Percentiles rank a stretch among this genome's conserved stretches.
Conservation (phyloP, 53 echinoderm and acorn worm species). For the Arbacia lixula region DNA sequence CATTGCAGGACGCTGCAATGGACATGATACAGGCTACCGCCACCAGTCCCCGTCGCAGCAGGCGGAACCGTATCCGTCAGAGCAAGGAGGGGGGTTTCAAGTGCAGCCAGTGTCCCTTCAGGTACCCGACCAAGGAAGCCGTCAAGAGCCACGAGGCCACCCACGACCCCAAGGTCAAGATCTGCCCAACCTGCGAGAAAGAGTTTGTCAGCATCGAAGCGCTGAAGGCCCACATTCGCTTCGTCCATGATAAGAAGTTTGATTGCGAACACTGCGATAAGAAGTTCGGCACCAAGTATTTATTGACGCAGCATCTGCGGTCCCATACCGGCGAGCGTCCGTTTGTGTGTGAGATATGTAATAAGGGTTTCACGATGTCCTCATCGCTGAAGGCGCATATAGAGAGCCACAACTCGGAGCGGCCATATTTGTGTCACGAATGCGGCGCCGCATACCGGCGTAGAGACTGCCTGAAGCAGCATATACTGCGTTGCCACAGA, state of each 20-base stretch:
- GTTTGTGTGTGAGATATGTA: slow-evolving; percentile 27
- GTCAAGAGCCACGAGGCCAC: slow-evolving; percentile 27
- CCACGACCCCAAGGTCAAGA: slow-evolving; percentile 15
- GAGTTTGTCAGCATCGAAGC: slow-evolving; percentile 49
- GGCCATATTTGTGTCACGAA: slow-evolving; percentile 46
- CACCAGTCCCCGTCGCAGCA: slow-evolving; percentile 24
- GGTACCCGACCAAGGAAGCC: slow-evolving; percentile 51
- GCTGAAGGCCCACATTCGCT: slow-evolving; percentile 44
- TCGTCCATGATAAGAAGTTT: slow-evolving; percentile 46
- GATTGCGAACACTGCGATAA: slow-evolving; percentile 39
- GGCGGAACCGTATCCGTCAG: slow-evolving; percentile 26
- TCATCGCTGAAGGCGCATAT: slow-evolving; percentile 46
- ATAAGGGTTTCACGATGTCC: slow-evolving; percentile 40
- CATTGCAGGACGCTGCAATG: slow-evolving; percentile 10
- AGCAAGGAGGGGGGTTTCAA: slow-evolving; percentile 50
- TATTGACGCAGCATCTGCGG: slow-evolving; percentile 36
- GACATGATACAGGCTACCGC: background rate
- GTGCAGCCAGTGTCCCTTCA: slow-evolving; percentile 42
- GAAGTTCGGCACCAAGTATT: slow-evolving; percentile 54
- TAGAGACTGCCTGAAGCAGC: slow-evolving; percentile 52
- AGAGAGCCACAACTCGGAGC: slow-evolving; percentile 36
- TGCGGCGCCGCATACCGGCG: slow-evolving; percentile 50
- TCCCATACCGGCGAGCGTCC: slow-evolving; percentile 46
- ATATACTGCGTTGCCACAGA: slow-evolving; percentile 47
- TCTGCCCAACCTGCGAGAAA: slow-evolving; percentile 38